Evolutionary conservation across 2,888 invertebrate species (phyloP), one percentile per base, ranked within the genome.

Genomic region (Acanthacorydalis orientalis): DNA sequence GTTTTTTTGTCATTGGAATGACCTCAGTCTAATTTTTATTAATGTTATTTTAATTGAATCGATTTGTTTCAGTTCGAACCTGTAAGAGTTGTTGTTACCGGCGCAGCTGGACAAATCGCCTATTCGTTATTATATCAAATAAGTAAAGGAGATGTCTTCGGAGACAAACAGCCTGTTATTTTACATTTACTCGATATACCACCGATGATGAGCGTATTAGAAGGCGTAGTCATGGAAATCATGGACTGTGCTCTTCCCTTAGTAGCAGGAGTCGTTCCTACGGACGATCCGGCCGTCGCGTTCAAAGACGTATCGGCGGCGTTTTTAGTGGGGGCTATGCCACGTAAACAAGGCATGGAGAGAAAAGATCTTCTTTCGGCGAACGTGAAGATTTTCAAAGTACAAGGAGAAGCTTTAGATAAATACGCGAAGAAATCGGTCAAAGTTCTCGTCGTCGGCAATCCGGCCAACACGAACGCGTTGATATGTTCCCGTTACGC

Each of bases 381-480:
- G 34, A 99, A 98, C 68, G 96, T 97, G 6, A 91, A 88, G 64
- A 98, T 99, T 61, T 98, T 98, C 69, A 93, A 96, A 68, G 86
- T 82, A 46, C 97, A 97, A 70, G 97, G 98, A 11, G 82, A 88
- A 62, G 95, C 97, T 6, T 66, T 98, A 37, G 86, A 97, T 60
- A 79, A 89, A 62, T 75, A 77, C 62, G 90, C 96, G 33, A 87
- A 84, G 57, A 95, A 95, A 61, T 83, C 83, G 62, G 87, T 95
- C 40, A 97, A 95, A 72, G 90, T 84, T 50, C 73, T 99, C 41
- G 97, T 99, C 35, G 98, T 99, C 55, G 98, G 98, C 39, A 98
- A 98, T 67, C 98, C 98, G 45, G 98, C 98, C 14, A 99, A 99
- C 65, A 99, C 98, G 4, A 98, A 99, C 69, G 96, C 96, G 10